Base-by-base conservation (phyloP, 2,113 vertebrate genomes). In the Nematolebias whitei region DNA sequence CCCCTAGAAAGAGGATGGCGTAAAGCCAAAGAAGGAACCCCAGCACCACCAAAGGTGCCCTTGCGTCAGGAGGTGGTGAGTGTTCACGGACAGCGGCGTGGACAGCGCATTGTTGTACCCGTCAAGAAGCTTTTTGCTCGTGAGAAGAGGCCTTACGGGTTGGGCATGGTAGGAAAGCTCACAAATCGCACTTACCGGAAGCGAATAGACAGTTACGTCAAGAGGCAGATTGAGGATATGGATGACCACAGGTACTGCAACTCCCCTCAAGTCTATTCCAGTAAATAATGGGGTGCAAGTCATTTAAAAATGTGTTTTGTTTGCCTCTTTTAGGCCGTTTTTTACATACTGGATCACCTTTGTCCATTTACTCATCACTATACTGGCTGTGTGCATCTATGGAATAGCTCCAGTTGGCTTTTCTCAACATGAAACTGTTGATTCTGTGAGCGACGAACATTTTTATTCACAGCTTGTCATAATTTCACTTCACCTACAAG, bases 281-380 rank as follows among this genome's bases (percentile, higher is more conserved):
- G 3, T 19, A 47, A 47, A 69, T 20, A 35, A 12, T 68, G 26
- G 63, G 38, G 40, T 35, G 78, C 47, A 24, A 51, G 32, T 26
- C 45, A 0, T 53, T 22, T 16, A 15, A n/a, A 43, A 48, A 12
- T 5, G 14, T 10, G 3, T 6, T 62, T 15, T 76, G n/a, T n/a
- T n/a, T 66, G 22, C 41, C 29, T 74, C 59, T 45, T 54, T 22
- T 82, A 99, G 97, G 91, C 98, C 98, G 51, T 99, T 98, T 90
- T 99, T 99, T 87, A 99, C 98, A 12, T 99, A 99, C 91, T 99
- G 98, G 98, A 96, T 99, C 73, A 98, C 96, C 22, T 94, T 97
- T 69, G 98, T 98, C 86, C 98, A 99, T 87, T 93, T 97, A 4
- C 95, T 99, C 50, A 96, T 99, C 91, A 99, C 98, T 43, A 95